Conservation (phyloP, 2,888 invertebrate species). For the Cistogaster globosa region DNA sequence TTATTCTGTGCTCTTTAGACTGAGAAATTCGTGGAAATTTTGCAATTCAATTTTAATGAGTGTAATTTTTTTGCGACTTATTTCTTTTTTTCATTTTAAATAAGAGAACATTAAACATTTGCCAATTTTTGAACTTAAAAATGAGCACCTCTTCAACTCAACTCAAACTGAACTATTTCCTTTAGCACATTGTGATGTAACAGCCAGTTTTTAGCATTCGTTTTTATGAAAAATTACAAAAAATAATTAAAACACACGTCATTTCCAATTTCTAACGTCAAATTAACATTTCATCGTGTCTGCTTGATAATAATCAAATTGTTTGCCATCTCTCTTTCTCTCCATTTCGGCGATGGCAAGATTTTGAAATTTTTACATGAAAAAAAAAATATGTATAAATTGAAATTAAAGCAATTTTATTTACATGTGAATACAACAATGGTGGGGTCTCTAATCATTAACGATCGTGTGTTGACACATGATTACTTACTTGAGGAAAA, state of each 20-base stretch:
- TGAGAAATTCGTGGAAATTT: constrained; percentile 65
- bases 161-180: constrained; percentile 59
- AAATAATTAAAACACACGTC: constrained; percentile 74
- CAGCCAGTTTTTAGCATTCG: constrained; percentile 38
- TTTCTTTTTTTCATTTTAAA: constrained; percentile 32
- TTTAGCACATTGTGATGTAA: constrained; percentile 68
- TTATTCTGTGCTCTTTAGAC: background rate
- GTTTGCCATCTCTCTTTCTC: constrained; percentile 35
- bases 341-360: constrained; percentile 37
- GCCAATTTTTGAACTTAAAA: constrained; percentile 43
- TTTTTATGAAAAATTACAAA: constrained; percentile 25
- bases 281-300: constrained; percentile 78
- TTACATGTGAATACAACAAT: constrained; percentile 50
- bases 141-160: constrained; percentile 57
- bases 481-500: constrained; percentile 47
- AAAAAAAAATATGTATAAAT: constrained; percentile 19
- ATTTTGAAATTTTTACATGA: constrained; percentile 21
- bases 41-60: constrained; percentile 64
- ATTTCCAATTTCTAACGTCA: constrained; percentile 76
- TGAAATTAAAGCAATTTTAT: constrained; percentile 51
- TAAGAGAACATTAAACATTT: constrained; percentile 64
- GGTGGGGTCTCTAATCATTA: constrained; percentile 67
- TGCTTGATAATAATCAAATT: constrained; percentile 79
- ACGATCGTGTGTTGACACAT: constrained; percentile 70
- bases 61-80: constrained; percentile 41